Evolutionary conservation across 2,888 invertebrate species (phyloP).

Genomic region (Pollenia amentaria): DNA sequence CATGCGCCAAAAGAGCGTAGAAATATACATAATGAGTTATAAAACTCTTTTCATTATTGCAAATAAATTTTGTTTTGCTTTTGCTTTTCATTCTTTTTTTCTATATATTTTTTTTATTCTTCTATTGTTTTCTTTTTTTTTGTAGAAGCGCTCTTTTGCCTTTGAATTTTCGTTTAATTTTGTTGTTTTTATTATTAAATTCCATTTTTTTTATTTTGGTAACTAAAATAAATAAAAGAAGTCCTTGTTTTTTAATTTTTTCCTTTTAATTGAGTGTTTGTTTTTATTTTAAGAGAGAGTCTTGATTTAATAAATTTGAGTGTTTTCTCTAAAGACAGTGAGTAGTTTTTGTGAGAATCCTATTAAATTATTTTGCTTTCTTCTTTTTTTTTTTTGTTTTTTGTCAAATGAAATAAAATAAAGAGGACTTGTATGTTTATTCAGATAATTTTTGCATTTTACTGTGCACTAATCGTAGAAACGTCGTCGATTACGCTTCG

Average conservation of each 20-base stretch:
- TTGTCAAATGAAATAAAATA: conserved; percentile 50
- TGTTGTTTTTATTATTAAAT: not conserved
- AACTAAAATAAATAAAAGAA: not conserved
- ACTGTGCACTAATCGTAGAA: conserved; percentile 76
- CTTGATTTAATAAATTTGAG: not conserved
- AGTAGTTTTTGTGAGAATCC: conserved; percentile 2
- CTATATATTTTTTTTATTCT: no score
- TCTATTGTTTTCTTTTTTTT: not conserved
- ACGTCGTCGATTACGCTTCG: conserved; percentile 76
- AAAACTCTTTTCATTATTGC: not conserved
- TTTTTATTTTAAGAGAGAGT: conserved; percentile 34
- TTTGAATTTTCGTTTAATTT: not conserved
- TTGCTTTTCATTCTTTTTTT: no score
- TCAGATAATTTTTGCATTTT: conserved; percentile 76
- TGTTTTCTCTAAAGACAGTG: not conserved
- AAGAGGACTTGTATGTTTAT: conserved; percentile 71
- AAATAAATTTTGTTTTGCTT: no score
- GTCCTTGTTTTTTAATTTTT: not conserved
- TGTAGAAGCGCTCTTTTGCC: not conserved
- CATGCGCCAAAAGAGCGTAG: conserved; percentile 7
- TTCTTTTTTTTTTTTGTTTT: conserved; percentile 7
- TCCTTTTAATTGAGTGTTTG: not conserved
- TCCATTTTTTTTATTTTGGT: not conserved
- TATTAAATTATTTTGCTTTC: conserved; percentile 20
- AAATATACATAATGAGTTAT: not conserved